Conservation (phyloP, 2,113 vertebrate species). For the Daubentonia madagascariensis region DNA sequence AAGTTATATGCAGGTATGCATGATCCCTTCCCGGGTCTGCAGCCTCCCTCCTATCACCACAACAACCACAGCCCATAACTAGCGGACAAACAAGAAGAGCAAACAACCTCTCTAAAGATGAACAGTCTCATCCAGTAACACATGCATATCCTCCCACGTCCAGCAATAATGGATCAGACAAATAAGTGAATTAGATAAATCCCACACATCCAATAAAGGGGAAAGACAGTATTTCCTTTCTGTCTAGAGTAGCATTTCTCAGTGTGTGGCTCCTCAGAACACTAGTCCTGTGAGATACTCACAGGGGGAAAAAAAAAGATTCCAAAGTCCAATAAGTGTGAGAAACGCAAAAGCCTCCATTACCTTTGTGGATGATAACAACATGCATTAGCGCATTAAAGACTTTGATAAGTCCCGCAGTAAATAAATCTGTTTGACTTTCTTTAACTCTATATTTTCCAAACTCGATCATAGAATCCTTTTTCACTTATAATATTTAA, state of each 20-base stretch:
- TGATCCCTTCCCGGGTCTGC: too few species aligned
- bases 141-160: neutral
- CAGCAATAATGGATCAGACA: neutral
- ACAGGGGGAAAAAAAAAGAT: neutral
- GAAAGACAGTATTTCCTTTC: neutral
- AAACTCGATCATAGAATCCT: neutral
- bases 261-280: neutral
- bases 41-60: neutral
- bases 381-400: neutral
- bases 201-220: neutral
- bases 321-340: neutral
- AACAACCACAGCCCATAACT: neutral
- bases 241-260: neutral
- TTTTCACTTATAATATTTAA: neutral
- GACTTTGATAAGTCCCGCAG: neutral
- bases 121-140: neutral
- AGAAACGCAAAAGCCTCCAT: neutral
- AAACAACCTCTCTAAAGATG: neutral
- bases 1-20: fast-evolving
- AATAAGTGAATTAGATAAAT: neutral
- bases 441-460: neutral
- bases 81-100: neutral
- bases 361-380: neutral
- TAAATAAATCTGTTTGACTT: neutral
- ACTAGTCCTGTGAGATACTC: neutral